Evolutionary conservation across 2,113 vertebrate species (phyloP).

Genomic region (Phoenicopterus ruber): DNA sequence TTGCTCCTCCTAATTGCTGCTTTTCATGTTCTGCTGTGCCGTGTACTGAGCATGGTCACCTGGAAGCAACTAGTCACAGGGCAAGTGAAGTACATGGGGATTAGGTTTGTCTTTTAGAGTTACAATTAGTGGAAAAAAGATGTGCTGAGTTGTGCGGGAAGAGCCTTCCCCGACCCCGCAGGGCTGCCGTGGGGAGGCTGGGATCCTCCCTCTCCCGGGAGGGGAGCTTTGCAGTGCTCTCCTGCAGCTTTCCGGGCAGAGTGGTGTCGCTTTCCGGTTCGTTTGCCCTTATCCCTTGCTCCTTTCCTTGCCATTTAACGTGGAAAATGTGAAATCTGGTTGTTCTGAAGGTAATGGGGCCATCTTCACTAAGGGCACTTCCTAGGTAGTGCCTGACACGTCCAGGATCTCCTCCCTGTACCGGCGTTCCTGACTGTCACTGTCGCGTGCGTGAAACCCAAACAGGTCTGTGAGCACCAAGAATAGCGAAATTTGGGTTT

Average conservation of each 20-base stretch:
- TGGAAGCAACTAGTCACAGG: neutral
- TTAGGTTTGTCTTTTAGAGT: too few relatives aligned
- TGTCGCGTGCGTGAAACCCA: rapidly evolving
- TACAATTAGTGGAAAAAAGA: neutral
- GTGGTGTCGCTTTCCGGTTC: neutral
- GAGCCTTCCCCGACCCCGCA: neutral
- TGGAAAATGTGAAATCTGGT: too few relatives aligned
- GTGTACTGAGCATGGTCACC: rapidly evolving
- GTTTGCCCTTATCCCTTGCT: neutral
- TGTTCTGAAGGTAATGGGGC: too few relatives aligned
- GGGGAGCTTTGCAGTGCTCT: too few relatives aligned
- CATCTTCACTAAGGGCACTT: neutral
- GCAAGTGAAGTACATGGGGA: rapidly evolving
- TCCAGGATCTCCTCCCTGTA: neutral
- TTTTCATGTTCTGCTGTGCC: neutral
- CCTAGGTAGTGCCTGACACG: too few relatives aligned
- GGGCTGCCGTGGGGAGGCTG: neutral
- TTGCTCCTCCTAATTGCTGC: neutral
- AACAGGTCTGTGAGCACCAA: neutral
- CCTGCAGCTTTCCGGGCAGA: neutral
- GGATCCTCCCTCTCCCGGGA: neutral
- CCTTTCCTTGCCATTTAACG: rapidly evolving
- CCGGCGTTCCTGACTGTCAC: rapidly evolving
- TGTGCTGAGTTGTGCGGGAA: rapidly evolving
- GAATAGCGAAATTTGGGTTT: neutral